Evolutionary conservation across 2,113 vertebrate species (phyloP), one percentile per base, ranked within the genome.

Genomic region (Carollia perspicillata): DNA sequence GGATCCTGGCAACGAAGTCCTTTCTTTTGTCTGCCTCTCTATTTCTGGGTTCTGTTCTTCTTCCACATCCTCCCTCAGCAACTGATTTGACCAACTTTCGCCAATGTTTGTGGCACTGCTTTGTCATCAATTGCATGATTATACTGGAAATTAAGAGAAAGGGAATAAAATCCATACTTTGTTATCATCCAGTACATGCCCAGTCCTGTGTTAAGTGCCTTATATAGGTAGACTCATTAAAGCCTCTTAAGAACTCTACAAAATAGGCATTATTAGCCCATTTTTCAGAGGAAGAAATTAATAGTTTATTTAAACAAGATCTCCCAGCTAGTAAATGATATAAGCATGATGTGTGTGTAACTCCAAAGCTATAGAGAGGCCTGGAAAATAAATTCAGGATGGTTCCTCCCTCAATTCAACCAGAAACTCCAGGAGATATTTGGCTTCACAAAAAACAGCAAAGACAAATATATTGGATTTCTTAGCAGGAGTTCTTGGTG

Each of bases 261-360:
- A 78, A 42, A 72, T 68, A 33, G 6, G 30, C 44, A 71, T 49
- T 63, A 49, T 60, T 68, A 55, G 18, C 42, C 13, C 72, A 23
- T 77, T 94, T 93, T 83, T 14, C 72, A 72, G 40, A 90, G 80
- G 74, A 86, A 78, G 78, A 92, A 37, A 84, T 22, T 78, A 28
- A 72, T 40, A 83, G 68, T 77, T 87, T 94, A 81, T 71, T 55
- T 85, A 78, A 94, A 81, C 28, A 83, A 75, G 23, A n/a, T 60
- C 6, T 90, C 28, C 84, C 23, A 81, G 18, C 7, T 78, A 79
- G 18, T 88, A 85, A 83, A 37, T 77, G 18, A 60, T 9, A 0
- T n/a, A 78, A 5, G 10, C 6, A 13, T 72, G 26, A 96, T 75
- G 26, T 63, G 10, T 28, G 11, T 28, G 3, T 85, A 30, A 37